Evolutionary conservation across 1,140 invertebrate species (phyloP).

Genomic region (Laupala kohalensis): DNA sequence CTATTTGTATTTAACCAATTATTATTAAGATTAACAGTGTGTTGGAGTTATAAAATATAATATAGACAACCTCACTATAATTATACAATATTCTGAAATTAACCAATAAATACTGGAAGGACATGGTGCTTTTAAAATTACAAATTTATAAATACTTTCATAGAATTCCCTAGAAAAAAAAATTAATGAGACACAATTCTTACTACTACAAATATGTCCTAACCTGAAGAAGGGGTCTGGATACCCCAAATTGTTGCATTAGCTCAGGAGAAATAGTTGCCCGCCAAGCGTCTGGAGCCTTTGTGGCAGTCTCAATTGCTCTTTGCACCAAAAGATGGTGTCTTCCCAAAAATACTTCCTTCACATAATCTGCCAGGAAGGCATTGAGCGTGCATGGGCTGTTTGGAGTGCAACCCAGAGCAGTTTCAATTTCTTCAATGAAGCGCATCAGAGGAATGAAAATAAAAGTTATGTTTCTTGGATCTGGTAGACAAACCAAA

Average conservation of each 20-base stretch:
- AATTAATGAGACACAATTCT: not conserved
- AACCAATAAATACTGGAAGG: not conserved
- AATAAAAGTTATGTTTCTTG: slow-evolving; percentile 61
- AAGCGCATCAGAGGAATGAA: slow-evolving; percentile 62
- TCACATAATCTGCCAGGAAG: slow-evolving; percentile 63
- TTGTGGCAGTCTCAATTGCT: slow-evolving; percentile 51
- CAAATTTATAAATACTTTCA: not conserved
- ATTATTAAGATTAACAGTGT: too few species aligned
- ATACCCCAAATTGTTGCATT: slow-evolving; percentile 42
- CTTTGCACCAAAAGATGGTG: slow-evolving; percentile 43
- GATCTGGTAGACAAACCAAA: slow-evolving; percentile 56
- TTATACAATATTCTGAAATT: too few species aligned
- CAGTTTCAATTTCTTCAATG: slow-evolving; percentile 60
- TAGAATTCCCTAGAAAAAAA: not conserved
- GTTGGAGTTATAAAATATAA: too few species aligned
- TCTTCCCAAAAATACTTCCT: slow-evolving; percentile 49
- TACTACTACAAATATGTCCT: not conserved
- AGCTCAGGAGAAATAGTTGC: slow-evolving; percentile 51
- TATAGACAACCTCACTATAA: too few species aligned
- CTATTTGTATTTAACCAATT: too few species aligned
- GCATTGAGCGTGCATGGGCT: slow-evolving; percentile 51
- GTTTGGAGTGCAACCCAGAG: slow-evolving; percentile 43
- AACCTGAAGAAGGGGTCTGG: slow-evolving; percentile 58
- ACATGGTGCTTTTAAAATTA: not conserved
- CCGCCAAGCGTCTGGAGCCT: slow-evolving; percentile 60